Base-by-base conservation (phyloP, 2,888 invertebrate genomes). In the Aleiodes leptofemur region DNA sequence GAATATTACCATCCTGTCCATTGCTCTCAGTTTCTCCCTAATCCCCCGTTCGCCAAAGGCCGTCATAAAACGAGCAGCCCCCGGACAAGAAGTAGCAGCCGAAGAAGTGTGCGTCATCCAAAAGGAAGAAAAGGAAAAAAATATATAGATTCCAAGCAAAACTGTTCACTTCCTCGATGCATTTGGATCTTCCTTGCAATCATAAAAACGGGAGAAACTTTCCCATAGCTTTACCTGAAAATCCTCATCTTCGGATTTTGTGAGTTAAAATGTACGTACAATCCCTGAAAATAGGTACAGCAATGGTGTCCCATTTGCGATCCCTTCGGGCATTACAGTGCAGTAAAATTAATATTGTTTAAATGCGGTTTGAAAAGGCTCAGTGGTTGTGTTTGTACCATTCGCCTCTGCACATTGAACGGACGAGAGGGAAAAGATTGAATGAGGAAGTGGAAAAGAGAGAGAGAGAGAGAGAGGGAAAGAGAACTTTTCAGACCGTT, bases 321-420 rank as follows among this genome's bases (percentile, higher is more conserved):
- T 43, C 43, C 43, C 43, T 43, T 43, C 43, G 43, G 43, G 43
- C 11, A 43, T 43, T 43, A 11, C 82, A 81, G 73, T 78, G 85
- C 76, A 79, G 80, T 84, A 85, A 86, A 86, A 83, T 81, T 73
- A 83, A 83, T 81, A 81, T 82, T 83, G 82, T 84, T 82, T 80
- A 83, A 83, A 83, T 82, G 83, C 79, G 82, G 82, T 82, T 84
- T 79, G 76, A 83, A 82, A 84, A 80, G 82, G 80, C 80, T 77
- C 77, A 31, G 50, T 68, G 57, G n/a, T 56, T 51, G 72, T 48
- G 43, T 50, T 43, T 11, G 43, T 43, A 43, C 43, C 43, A 43
- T 7, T 43, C 61, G 38, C 38, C 43, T 64, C 64, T 64, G 16
- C 23, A 43, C 43, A 64, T 48, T 64, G 16, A 23, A 14, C 7